Percentiles rank a stretch among this genome's conserved stretches.
These are phyloP conservation scores for Andricus grossulariae DNA, from an alignment of 1,140 invertebrate genomes.

Conservation along the genomic window DNA sequence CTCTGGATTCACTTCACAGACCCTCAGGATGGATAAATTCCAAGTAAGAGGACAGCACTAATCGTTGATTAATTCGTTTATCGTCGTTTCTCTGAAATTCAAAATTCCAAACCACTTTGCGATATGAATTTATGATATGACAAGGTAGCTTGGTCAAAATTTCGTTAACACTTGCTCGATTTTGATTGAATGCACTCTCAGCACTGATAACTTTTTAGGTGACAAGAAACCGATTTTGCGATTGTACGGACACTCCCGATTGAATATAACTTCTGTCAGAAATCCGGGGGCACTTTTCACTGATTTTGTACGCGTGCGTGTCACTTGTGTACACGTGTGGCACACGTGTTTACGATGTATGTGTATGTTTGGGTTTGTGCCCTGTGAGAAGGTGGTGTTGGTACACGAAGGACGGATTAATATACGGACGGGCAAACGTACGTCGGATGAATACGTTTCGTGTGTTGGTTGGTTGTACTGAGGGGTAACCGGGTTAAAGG, in stretches of 20 bases:
- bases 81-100: not conserved
- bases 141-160: not conserved
- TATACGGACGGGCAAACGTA: slow-evolving; percentile 26
- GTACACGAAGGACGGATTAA: slow-evolving; percentile 27
- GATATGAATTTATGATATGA: not conserved
- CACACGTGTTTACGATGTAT: slow-evolving; percentile 17
- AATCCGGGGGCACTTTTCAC: slow-evolving; percentile 52
- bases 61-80: not conserved
- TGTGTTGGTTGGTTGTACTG: not conserved
- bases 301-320: slow-evolving; percentile 54
- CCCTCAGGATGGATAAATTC: not conserved
- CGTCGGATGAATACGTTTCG: slow-evolving; percentile 20
- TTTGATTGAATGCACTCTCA: not conserved
- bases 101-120: not conserved
- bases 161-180: not conserved
- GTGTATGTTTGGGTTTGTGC: slow-evolving; percentile 23
- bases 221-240: not conserved
- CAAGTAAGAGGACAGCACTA: not conserved
- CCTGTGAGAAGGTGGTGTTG: slow-evolving; percentile 24
- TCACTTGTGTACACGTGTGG: slow-evolving; percentile 21
- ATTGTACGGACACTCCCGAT: slow-evolving; percentile 4
- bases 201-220: slow-evolving; percentile 10
- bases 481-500: slow-evolving; percentile 36
- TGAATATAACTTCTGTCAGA: slow-evolving; percentile 34
- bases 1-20: not conserved